Percentiles rank a stretch among this genome's conserved stretches.
Conservation (phyloP, 2,888 invertebrate species). For the Drosophila atripex region DNA sequence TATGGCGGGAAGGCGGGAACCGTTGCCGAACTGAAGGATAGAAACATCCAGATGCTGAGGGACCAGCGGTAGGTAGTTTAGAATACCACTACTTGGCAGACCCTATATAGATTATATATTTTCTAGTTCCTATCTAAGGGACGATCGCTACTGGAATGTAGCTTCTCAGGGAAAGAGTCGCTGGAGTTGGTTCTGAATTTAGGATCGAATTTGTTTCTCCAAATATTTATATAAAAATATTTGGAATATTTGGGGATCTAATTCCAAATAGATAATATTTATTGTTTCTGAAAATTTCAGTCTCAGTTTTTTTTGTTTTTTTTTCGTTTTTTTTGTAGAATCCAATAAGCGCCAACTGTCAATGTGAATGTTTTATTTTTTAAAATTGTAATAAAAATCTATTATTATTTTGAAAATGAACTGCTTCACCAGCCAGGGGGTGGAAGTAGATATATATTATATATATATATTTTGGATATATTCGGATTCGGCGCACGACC, state of each 20-base stretch:
- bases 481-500: slow-evolving; percentile 57
- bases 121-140: slow-evolving; percentile 85
- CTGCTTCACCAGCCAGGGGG: neutral
- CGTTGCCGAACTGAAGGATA: slow-evolving; percentile 83
- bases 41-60: slow-evolving; percentile 82
- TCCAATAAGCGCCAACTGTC: slow-evolving; percentile 5
- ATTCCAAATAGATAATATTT: neutral
- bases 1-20: slow-evolving; percentile 86
- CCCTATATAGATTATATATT: neutral
- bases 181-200: slow-evolving; percentile 66
- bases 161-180: slow-evolving; percentile 71
- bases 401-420: neutral
- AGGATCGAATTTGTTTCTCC: neutral
- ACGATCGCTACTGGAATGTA: slow-evolving; percentile 87
- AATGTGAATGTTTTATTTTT: neutral
- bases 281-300: neutral
- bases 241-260: too few species aligned
- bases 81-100: too few species aligned
- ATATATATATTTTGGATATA: neutral
- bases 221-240: too few species aligned
- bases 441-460: neutral
- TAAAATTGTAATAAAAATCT: slow-evolving; percentile 5
- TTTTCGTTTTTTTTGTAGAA: neutral
- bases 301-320: neutral
- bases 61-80: too few species aligned